Evolutionary conservation across 1,140 invertebrate genomes (phyloP).

Genomic region (Diabrotica virgifera): DNA sequence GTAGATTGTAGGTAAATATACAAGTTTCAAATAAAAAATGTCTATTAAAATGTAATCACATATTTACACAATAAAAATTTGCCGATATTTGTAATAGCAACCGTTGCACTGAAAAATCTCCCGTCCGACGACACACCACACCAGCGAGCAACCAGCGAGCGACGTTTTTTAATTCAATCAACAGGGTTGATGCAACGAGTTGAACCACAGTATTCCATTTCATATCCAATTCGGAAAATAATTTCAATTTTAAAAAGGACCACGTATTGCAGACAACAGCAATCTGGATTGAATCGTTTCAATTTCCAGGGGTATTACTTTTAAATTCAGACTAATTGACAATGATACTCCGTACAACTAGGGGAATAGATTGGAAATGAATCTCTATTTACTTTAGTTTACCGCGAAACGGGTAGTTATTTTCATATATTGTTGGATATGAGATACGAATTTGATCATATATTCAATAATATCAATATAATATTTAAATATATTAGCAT

Average conservation of each 20-base stretch:
- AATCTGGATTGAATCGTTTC: not conserved
- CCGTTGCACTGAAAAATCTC: too few relatives aligned
- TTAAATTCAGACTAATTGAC: constrained; percentile 2
- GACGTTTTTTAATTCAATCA: not conserved
- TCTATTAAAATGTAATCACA: too few relatives aligned
- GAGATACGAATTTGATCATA: too few relatives aligned
- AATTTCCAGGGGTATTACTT: not conserved
- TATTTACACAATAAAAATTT: too few relatives aligned
- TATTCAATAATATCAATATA: too few relatives aligned
- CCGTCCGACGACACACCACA: too few relatives aligned
- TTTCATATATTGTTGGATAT: too few relatives aligned
- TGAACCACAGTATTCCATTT: constrained; percentile 2
- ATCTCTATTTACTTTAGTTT: not conserved
- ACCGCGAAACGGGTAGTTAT: not conserved
- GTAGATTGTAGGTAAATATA: too few relatives aligned
- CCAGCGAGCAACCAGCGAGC: too few relatives aligned
- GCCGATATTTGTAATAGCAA: too few relatives aligned
- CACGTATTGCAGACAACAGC: constrained; percentile 1
- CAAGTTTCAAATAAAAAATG: too few relatives aligned
- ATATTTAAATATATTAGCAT: too few relatives aligned
- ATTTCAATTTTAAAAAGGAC: constrained; percentile 3
- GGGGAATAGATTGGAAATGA: not conserved
- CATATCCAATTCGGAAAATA: constrained; percentile 3
- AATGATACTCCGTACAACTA: not conserved
- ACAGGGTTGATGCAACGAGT: not conserved